A percentile compares a stretch with the other conserved stretches of the same genome.
Conservation (phyloP, 2,797 vertebrate genomes). For the Sebastes ruberrimus region DNA sequence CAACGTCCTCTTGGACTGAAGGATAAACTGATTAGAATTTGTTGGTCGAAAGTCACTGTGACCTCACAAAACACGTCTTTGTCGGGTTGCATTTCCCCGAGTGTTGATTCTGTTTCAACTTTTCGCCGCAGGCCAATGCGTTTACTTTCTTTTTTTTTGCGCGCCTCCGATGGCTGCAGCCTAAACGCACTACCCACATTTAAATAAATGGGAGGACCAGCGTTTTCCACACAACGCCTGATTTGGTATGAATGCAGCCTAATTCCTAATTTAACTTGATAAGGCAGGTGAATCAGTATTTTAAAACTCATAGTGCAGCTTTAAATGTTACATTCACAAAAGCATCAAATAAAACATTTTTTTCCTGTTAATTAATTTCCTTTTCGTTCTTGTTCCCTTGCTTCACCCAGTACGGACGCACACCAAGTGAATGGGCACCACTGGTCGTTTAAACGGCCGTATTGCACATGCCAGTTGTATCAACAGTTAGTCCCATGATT, state of each 20-base stretch:
- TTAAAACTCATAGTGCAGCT: background rate
- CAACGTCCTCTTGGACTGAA: too few relatives aligned
- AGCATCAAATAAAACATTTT: background rate
- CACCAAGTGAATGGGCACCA: constrained; percentile 78
- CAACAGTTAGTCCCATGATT: constrained; percentile 38
- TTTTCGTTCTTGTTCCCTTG: background rate
- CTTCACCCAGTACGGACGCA: constrained; percentile 79
- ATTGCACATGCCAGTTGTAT: constrained; percentile 42
- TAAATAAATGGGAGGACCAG: background rate
- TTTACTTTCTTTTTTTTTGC: too few relatives aligned
- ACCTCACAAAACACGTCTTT: too few relatives aligned
- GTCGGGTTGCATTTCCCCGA: too few relatives aligned
- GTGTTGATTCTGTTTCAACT: too few relatives aligned
- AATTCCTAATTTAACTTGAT: background rate
- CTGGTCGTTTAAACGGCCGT: constrained; percentile 66
- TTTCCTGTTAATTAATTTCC: background rate
- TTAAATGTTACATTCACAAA: background rate
- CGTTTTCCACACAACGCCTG: background rate
- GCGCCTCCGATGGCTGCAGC: too few relatives aligned
- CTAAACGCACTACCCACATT: background rate
- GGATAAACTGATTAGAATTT: too few relatives aligned
- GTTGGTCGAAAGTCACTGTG: too few relatives aligned
- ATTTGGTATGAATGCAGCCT: background rate
- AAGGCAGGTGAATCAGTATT: background rate
- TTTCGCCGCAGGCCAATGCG: too few relatives aligned